Evolutionary conservation across 2,888 invertebrate genomes (phyloP).

Genomic region (Barypeithes pellucidus): DNA sequence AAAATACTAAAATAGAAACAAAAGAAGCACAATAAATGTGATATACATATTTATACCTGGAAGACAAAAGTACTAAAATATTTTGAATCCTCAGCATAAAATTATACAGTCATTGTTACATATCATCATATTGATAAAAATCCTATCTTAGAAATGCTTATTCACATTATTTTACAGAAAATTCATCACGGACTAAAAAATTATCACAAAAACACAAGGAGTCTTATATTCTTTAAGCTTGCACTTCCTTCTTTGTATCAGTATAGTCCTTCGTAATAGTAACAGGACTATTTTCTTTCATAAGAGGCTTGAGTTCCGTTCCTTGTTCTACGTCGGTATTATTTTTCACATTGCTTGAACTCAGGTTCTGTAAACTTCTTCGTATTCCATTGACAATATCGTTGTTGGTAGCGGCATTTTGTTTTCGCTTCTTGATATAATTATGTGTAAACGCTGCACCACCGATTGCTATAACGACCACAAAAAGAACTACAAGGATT

Average conservation of each 20-base stretch:
- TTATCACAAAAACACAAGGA: conserved; percentile 41
- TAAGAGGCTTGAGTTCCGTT: conserved; percentile 65
- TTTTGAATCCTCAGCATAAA: background rate
- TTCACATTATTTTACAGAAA: background rate
- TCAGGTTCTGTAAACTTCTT: conserved; percentile 46
- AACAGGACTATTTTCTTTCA: conserved; percentile 54
- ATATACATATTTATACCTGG: too few species aligned
- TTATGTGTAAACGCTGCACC: conserved; percentile 74
- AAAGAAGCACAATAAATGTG: too few species aligned
- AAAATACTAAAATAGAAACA: too few species aligned
- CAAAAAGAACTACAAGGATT: conserved; percentile 72
- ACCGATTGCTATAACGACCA: conserved; percentile 73
- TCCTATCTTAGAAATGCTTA: background rate
- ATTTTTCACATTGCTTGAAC: conserved; percentile 29
- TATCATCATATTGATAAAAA: background rate
- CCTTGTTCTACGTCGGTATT: conserved; percentile 57
- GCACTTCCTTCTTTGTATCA: conserved; percentile 51
- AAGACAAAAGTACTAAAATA: too few species aligned
- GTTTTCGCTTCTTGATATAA: conserved; percentile 71
- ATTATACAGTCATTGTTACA: background rate
- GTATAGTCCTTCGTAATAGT: conserved; percentile 57
- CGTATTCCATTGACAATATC: conserved; percentile 53
- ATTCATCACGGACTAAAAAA: conserved; percentile 25
- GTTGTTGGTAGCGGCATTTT: conserved; percentile 48
- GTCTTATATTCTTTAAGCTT: conserved; percentile 24